Percentiles rank a stretch among this genome's conserved stretches.
phyloP scores from a whole-genome alignment of 2,888 invertebrate genomes.

The Mamestra brassicae region DNA sequence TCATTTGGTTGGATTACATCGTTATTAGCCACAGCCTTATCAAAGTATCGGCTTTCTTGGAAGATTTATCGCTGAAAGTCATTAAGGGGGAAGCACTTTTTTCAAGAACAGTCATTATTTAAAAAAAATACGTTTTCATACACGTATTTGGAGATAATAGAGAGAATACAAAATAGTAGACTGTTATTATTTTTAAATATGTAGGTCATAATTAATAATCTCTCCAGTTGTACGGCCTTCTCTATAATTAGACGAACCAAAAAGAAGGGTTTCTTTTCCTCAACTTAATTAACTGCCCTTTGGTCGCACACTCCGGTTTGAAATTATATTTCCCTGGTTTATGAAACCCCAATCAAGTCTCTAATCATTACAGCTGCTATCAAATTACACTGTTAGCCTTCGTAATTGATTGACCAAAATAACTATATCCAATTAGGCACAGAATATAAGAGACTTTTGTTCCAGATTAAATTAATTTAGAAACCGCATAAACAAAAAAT shows the following conservation, averaged over 20 bases:
- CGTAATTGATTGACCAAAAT: neutral
- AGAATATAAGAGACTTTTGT: neutral
- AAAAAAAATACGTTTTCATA: no score
- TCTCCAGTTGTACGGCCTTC: neutral
- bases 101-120: slow-evolving; percentile 22
- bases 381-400: neutral
- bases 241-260: slow-evolving; percentile 20
- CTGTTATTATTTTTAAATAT: slow-evolving; percentile 29
- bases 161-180: neutral
- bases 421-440: neutral
- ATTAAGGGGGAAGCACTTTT: slow-evolving; percentile 13
- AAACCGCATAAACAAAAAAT: neutral
- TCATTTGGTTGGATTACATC: slow-evolving; percentile 22
- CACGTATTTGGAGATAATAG: neutral
- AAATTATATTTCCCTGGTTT: slow-evolving; percentile 5
- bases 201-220: slow-evolving; percentile 1
- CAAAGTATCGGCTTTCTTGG: slow-evolving; percentile 42
- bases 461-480: neutral
- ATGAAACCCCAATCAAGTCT: slow-evolving; percentile 18
- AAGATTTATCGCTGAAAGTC: slow-evolving; percentile 18
- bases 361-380: neutral
- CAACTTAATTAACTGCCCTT: slow-evolving; percentile 14
- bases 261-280: slow-evolving; percentile 11
- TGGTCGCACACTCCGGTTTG: neutral
- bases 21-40: slow-evolving; percentile 32